Base-by-base conservation (phyloP, 2,113 vertebrate species). In the Muscicapa adusta region DNA sequence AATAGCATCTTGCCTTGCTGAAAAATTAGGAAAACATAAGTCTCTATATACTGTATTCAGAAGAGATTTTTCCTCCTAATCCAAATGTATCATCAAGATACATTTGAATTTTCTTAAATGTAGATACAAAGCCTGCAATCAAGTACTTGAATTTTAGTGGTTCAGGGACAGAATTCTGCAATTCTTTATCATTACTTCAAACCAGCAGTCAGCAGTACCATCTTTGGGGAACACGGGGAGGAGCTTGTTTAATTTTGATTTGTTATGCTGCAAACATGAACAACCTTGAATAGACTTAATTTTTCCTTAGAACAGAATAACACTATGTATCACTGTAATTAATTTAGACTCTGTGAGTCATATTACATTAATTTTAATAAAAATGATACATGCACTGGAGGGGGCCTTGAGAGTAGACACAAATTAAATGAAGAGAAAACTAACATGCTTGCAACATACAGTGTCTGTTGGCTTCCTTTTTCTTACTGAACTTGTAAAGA, bases 311-410 rank as follows among this genome's bases (percentile, higher is more conserved):
- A 82, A 70, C 31, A 71, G 60, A 53, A 75, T 42, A 78, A 84
- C 85, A 31, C 47, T 65, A 50, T 57, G 12, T 38, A 83, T 66
- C 62, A 51, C 38, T 50, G 31, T 68, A 90, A 88, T 87, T 91
- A 85, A 82, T 91, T 94, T 76, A 85, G 31, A 45, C 81, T 77
- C 33, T 47, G 22, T 72, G 24, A 89, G 68, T 76, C 34, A 80
- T 73, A 95, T 88, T 85, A 66, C 45, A 76, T 79, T 76, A 53
- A 63, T 93, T 85, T 85, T 67, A 48, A 77, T 85, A 88, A 80
- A 81, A 54, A 73, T 65, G 31, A 78, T 84, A 48, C 25, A 62
- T 23, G 26, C 23, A 70, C 18, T 48, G 45, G 12, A 81, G 25
- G 20, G 18, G 56, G 8, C 20, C 16, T 86, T 77, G 36, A 62